Percentiles rank a stretch among this genome's conserved stretches.
Conservation (phyloP, 2,797 vertebrate species). For the Limosa lapponica region DNA sequence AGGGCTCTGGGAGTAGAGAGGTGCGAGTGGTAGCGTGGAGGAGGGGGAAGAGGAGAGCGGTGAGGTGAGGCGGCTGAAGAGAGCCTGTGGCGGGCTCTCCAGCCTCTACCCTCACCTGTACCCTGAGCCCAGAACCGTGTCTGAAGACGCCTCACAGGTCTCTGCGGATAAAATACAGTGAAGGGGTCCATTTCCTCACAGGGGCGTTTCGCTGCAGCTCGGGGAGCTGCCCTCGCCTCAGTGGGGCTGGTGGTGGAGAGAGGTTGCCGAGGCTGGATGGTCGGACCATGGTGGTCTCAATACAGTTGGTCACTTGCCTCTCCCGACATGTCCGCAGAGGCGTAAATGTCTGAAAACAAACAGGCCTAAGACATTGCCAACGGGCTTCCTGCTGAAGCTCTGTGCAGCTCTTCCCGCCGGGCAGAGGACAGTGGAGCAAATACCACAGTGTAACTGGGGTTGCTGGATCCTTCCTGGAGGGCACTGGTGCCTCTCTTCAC, state of each 20-base stretch:
- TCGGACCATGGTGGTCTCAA: accelerated
- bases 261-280: not conserved
- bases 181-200: accelerated
- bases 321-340: accelerated
- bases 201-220: not conserved
- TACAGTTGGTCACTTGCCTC: accelerated
- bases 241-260: not conserved
- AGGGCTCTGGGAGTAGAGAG: too few species aligned
- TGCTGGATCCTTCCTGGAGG: not conserved
- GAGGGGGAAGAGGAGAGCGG: too few species aligned
- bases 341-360: not conserved
- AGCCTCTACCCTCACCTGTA: too few species aligned
- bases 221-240: not conserved
- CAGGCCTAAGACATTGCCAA: accelerated
- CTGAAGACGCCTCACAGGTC: accelerated
- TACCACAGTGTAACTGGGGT: accelerated
- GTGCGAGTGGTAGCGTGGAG: accelerated
- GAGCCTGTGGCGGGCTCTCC: accelerated
- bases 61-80: not conserved
- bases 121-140: accelerated
- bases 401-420: not conserved
- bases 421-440: accelerated
- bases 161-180: accelerated
- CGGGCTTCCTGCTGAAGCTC: not conserved
- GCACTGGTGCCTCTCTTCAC: accelerated